These are phyloP conservation scores for Cricetomys ansorgei DNA, from an alignment of 2,113 vertebrate genomes.

Conservation along the genomic window DNA sequence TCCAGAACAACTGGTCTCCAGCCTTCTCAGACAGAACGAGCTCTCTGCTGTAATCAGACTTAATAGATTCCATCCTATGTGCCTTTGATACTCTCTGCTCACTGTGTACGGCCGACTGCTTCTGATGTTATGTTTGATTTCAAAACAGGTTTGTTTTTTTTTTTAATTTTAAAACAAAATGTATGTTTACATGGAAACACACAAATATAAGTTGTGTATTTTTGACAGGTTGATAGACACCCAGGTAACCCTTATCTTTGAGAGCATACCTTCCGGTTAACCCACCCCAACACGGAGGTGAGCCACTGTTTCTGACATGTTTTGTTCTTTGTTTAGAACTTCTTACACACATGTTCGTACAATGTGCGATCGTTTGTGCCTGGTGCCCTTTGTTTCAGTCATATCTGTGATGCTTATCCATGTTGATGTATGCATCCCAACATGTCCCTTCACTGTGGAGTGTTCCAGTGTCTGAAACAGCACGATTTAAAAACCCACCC, in stretches of 20 bases:
- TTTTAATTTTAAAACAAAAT: slow-evolving; percentile 36
- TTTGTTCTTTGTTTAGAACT: not conserved
- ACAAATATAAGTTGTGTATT: not conserved
- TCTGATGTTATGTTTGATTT: not conserved
- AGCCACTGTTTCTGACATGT: not conserved
- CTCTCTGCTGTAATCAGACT: not conserved
- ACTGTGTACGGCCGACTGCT: not conserved
- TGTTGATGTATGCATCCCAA: not conserved
- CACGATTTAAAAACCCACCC: not conserved
- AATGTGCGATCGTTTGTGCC: not conserved
- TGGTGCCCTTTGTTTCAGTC: slow-evolving; percentile 10
- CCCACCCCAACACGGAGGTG: not conserved
- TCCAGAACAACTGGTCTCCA: not conserved
- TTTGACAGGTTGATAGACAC: slow-evolving; percentile 13
- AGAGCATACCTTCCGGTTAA: not conserved
- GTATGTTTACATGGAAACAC: not conserved
- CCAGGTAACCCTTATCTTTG: not conserved
- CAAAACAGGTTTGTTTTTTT: not conserved
- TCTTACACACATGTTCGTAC: not conserved
- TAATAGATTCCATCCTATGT: not conserved
- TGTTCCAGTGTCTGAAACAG: not conserved
- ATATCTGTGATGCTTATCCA: not conserved
- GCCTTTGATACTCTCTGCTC: not conserved
- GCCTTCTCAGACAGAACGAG: slow-evolving; percentile 18
- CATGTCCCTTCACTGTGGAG: not conserved